A percentile compares a stretch with the other conserved stretches of the same genome.
Evolutionary conservation across 1,140 invertebrate species (phyloP).

Genomic region (Drosophila orena): DNA sequence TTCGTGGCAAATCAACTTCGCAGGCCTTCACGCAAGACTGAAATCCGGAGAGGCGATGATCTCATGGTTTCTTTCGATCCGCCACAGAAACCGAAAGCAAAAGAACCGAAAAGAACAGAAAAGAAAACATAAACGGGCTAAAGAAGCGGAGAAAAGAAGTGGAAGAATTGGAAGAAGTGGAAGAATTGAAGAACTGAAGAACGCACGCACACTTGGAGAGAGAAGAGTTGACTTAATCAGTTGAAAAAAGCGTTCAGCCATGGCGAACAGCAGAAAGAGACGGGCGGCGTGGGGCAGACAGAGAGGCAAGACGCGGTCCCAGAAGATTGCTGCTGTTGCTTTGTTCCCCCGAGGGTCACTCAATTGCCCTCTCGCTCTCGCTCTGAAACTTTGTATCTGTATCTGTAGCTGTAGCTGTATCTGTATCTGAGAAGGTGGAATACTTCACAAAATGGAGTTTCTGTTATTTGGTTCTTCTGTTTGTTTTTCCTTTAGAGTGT

Average conservation of each 20-base stretch:
- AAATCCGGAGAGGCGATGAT: slow-evolving; percentile 79
- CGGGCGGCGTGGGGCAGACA: slow-evolving; percentile 7
- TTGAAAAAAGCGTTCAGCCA: slow-evolving; percentile 82
- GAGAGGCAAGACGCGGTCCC: slow-evolving; percentile 39
- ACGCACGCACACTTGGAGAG: slow-evolving; percentile 47
- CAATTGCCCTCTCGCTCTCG: slow-evolving; percentile 58
- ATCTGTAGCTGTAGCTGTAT: slow-evolving; percentile 53
- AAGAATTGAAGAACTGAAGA: slow-evolving; percentile 13
- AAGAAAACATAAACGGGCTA: slow-evolving; percentile 56
- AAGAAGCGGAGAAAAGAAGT: slow-evolving; percentile 10
- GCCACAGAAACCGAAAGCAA: slow-evolving; percentile 2
- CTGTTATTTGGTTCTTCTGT: slow-evolving; percentile 2
- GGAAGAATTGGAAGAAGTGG: slow-evolving; percentile 7
- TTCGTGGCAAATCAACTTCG: slow-evolving; percentile 80
- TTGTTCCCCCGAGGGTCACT: slow-evolving; percentile 77
- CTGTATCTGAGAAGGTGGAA: slow-evolving; percentile 58
- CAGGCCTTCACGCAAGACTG: slow-evolving; percentile 74
- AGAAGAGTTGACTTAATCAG: slow-evolving; percentile 83
- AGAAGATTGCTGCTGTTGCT: slow-evolving; percentile 80
- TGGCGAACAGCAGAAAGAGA: slow-evolving; percentile 51
- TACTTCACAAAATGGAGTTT: slow-evolving; percentile 74
- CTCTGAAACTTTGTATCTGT: slow-evolving; percentile 62
- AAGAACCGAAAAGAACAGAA: background rate
- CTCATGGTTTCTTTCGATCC: slow-evolving; percentile 58
- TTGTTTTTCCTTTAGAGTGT: slow-evolving; percentile 6